Evolutionary conservation across 2,888 invertebrate species (phyloP), one percentile per base, ranked within the genome.

Genomic region (Xanthia togata): DNA sequence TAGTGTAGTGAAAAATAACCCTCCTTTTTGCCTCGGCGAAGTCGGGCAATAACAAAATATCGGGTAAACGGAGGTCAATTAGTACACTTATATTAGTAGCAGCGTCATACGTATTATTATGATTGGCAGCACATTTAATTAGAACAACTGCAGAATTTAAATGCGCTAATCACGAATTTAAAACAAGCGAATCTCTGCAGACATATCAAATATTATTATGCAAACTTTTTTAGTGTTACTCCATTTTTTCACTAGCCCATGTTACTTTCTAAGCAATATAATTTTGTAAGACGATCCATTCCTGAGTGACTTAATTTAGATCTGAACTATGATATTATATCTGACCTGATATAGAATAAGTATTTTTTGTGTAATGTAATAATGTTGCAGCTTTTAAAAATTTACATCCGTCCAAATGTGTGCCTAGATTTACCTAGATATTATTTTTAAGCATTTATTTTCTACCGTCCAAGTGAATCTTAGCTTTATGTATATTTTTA

Each of bases 371-470:
- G 67, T 53, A 47, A 50, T 50, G 20, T 50, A 50, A 44, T 4
- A 14, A 17, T 73, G 20, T 77, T 72, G 75, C 44, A 85, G 69
- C 79, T 80, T 74, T 47, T 71, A 68, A 50, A 38, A 53, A 47
- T n/a, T 41, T 38, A 20, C 2, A 70, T 87, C 83, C 80, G 78
- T 83, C 82, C 85, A 85, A 77, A 70, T 76, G 59, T 78, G 79
- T 73, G 55, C 47, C 62, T 79, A 65, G 71, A 55, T 71, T 50
- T 63, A 78, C 17, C 12, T 35, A 78, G 71, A 65, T 78, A 53
- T 62, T 76, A 72, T 63, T 76, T 68, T 59, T 83, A 73, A 79
- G 65, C 63, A 55, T 69, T 65, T 78, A 59, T 71, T 71, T 59
- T 67, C 20, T 83, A 71, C 79, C 55, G 50, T 77, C 75, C 82